Conservation (phyloP, 2,797 vertebrate genomes). For the Microctenopoma stevenorrisi region DNA sequence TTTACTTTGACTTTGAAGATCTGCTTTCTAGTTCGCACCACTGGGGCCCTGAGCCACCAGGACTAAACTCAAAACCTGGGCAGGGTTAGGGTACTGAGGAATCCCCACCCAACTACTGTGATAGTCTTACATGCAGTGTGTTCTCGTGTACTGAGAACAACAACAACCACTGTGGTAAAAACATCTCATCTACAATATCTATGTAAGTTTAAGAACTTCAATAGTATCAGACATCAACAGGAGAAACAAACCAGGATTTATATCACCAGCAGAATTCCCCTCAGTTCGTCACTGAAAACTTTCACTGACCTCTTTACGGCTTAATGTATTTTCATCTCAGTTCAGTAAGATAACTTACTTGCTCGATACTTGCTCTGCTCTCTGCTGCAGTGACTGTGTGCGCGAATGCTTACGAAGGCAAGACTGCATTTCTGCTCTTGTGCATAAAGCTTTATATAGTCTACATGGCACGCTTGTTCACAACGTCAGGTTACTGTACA, state of each 20-base stretch:
- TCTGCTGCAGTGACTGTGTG: constrained; percentile 17
- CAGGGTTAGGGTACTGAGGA: too few relatives aligned
- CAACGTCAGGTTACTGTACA: constrained; percentile 44
- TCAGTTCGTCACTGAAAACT: constrained; percentile 11
- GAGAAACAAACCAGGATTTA: constrained; percentile 16
- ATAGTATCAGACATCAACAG: constrained; percentile 2
- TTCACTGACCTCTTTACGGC: constrained; percentile 7
- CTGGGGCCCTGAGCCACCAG: too few relatives aligned
- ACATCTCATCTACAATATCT: too few relatives aligned
- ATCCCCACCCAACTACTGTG: too few relatives aligned
- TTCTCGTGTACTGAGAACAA: too few relatives aligned
- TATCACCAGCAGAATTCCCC: constrained; percentile 2
- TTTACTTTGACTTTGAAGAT: too few relatives aligned
- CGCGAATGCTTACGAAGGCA: constrained; percentile 30
- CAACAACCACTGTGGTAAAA: too few relatives aligned
- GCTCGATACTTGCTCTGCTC: constrained; percentile 13
- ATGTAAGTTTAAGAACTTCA: neutral
- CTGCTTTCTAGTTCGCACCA: too few relatives aligned
- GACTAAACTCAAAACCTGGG: too few relatives aligned
- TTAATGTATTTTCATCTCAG: constrained; percentile 32
- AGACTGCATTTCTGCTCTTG: constrained; percentile 26
- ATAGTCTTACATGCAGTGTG: too few relatives aligned
- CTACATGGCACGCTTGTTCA: constrained; percentile 9
- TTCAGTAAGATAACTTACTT: constrained; percentile 27
- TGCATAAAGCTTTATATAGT: constrained; percentile 24